Evolutionary conservation across 2,888 invertebrate genomes (phyloP), one percentile per base, ranked within the genome.

Genomic region (Agriopis leucophaearia): DNA sequence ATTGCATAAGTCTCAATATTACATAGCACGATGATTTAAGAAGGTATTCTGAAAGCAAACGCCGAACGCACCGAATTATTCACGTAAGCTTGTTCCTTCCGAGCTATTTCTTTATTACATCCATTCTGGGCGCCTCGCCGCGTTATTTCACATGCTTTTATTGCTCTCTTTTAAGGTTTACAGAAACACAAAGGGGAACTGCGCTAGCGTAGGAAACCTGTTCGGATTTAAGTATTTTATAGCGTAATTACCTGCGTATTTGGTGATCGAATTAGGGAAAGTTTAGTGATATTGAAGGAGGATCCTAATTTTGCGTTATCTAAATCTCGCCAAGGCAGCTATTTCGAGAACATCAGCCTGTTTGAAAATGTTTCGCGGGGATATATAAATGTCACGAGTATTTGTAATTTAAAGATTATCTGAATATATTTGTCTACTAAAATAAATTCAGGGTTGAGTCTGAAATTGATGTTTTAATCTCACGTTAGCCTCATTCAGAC

Each of bases 101-200:
- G 70, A 86, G 88, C 82, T 85, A 87, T 89, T 89, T 86, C 86
- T 89, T 89, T 90, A 90, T 90, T 88, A 87, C 86, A 83, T 81
- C 81, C 84, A 85, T 86, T 85, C 81, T 74, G 74, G 77, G 77
- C 82, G 81, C 79, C 75, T 76, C 74, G 74, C 75, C 77, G 78
- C 82, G 83, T 86, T 86, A 84, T 82, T 86, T 82, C 81, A 80
- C 81, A 79, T 84, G 82, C 76, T 87, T 87, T 87, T 88, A 88
- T 88, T 86, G 80, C 84, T 82, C 66, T 71, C 74, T 72, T 80
- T 72, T 72, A 73, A 74, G 76, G 77, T 78, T 77, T 74, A 77
- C 62, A 70, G 72, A 74, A 74, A 75, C 69, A 80, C 76, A 76
- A 78, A 74, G 76, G 52, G 58, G 50, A 78, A 76, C 73, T 75